Conservation (phyloP, 1,140 invertebrate genomes). For the Trachymyrmex cornetzi region DNA sequence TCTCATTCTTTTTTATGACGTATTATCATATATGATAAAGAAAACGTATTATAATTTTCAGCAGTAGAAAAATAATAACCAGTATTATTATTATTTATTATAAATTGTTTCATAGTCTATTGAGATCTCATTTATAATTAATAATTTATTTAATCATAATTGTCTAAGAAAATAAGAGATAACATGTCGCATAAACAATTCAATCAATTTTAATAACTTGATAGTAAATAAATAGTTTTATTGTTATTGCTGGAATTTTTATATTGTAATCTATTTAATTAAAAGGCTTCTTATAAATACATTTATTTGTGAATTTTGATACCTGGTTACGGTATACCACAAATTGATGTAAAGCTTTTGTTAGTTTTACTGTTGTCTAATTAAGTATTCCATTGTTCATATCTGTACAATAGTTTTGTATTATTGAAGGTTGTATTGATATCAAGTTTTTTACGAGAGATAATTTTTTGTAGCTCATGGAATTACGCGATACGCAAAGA, state of each 20-base stretch:
- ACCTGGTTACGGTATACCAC: background rate
- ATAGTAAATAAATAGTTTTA: background rate
- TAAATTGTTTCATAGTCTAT: background rate
- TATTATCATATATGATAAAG: background rate
- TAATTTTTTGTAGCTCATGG: constrained; percentile 15
- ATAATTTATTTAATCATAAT: background rate
- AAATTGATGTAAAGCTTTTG: background rate
- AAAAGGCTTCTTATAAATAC: background rate
- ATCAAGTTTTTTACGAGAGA: background rate
- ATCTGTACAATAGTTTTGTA: background rate
- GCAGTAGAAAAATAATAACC: background rate
- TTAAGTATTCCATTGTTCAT: background rate
- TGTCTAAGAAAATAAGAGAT: background rate
- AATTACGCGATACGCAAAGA: background rate
- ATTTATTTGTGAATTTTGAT: background rate
- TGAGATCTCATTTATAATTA: too few relatives aligned
- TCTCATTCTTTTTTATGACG: background rate
- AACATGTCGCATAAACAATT: background rate
- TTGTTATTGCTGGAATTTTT: background rate
- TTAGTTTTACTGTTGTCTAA: background rate
- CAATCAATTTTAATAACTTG: background rate
- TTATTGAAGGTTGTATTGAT: background rate
- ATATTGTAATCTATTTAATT: background rate
- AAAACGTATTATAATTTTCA: background rate
- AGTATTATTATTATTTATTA: background rate